phyloP scores from a whole-genome alignment of 2,113 vertebrate genomes.

The Puma concolor region DNA sequence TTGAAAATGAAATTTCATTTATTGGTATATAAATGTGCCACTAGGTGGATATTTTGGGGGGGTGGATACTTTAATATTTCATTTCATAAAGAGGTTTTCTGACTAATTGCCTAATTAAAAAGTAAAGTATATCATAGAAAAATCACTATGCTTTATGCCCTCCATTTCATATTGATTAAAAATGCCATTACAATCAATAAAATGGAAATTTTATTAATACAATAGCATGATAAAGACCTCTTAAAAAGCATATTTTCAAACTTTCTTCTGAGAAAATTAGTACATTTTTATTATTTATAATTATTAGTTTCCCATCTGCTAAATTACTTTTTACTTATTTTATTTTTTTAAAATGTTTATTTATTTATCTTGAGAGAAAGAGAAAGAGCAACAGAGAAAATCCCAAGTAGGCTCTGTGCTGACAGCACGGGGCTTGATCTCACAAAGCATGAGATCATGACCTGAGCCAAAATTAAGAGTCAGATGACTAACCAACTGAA shows the following conservation, averaged over 20 bases:
- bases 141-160: neutral
- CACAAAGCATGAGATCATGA: too few relatives aligned
- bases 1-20: neutral
- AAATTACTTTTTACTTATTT: neutral
- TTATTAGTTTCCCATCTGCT: neutral
- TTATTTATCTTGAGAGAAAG: too few relatives aligned
- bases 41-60: neutral
- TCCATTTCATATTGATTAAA: neutral
- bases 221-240: neutral
- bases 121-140: neutral
- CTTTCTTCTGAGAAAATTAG: constrained; percentile 2
- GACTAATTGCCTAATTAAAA: neutral
- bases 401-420: too few relatives aligned
- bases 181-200: neutral
- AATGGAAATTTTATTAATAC: neutral
- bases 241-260: neutral
- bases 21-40: neutral
- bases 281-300: neutral
- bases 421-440: too few relatives aligned
- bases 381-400: too few relatives aligned
- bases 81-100: neutral
- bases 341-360: too few relatives aligned
- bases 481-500: too few relatives aligned
- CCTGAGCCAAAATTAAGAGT: too few relatives aligned
- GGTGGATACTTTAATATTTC: neutral